phyloP scores from a whole-genome alignment of 92 coral and sea anemone genomes.

The Scolanthus callimorphus region DNA sequence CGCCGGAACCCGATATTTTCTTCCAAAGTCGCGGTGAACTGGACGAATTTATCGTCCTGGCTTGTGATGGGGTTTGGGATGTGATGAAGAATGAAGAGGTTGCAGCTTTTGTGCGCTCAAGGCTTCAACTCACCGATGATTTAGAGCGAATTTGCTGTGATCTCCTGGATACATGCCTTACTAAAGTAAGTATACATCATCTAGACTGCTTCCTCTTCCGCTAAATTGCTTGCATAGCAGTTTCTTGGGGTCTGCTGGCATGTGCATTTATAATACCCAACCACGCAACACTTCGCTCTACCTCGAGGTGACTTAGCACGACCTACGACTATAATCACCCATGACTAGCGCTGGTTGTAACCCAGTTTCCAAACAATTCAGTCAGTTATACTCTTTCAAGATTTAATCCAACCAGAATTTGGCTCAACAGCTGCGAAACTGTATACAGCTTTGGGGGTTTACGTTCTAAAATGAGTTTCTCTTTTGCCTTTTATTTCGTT shows the following conservation, averaged over 20 bases:
- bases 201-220: background rate
- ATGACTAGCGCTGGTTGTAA: no score
- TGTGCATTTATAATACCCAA: background rate
- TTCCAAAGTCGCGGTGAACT: slow-evolving; percentile 60
- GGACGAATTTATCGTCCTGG: slow-evolving; percentile 91
- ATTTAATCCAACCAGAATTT: no score
- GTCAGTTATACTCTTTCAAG: no score
- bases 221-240: slow-evolving; percentile 7
- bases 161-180: slow-evolving; percentile 95
- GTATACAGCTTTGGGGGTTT: no score
- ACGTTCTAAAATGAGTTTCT: background rate
- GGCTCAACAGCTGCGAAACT: no score
- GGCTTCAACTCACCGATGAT: slow-evolving; percentile 79
- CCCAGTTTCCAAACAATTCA: no score
- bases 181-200: slow-evolving; percentile 64
- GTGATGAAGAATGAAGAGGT: slow-evolving; percentile 94
- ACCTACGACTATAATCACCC: no score
- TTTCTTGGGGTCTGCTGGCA: background rate
- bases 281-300: no score
- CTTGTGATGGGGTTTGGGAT: slow-evolving; percentile 99
- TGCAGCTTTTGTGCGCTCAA: slow-evolving; percentile 78
- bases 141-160: slow-evolving; percentile 79
- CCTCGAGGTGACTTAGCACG: no score
- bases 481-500: background rate
- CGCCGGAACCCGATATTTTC: slow-evolving; percentile 97